Evolutionary conservation across 2,797 vertebrate species (phyloP).

Genomic region (Eulemur mongoz): DNA sequence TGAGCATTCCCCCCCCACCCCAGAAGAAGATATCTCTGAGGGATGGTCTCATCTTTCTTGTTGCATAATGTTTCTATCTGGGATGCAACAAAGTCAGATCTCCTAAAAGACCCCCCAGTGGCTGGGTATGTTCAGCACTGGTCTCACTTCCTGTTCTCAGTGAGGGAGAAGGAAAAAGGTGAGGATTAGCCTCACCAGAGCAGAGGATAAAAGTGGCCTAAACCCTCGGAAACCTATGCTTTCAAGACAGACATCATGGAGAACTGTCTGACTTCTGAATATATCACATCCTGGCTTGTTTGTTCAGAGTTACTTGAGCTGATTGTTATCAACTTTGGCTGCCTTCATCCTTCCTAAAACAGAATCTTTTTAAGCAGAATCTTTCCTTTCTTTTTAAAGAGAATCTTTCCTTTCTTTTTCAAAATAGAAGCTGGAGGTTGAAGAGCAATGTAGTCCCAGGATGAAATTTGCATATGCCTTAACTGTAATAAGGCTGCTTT

Average conservation of each 20-base stretch:
- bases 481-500: background rate
- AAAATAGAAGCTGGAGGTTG: conserved; percentile 30
- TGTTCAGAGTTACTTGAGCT: background rate
- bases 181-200: background rate
- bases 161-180: background rate
- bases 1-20: background rate
- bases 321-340: background rate
- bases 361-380: conserved; percentile 25
- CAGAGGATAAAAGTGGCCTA: background rate
- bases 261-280: background rate
- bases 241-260: background rate
- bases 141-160: background rate
- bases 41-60: background rate
- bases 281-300: background rate
- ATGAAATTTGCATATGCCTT: background rate
- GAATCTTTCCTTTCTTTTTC: background rate
- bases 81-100: background rate
- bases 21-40: background rate
- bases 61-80: background rate
- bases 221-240: background rate
- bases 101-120: background rate
- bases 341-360: background rate
- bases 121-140: background rate
- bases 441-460: background rate
- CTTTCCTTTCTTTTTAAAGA: background rate